Conservation (phyloP, 2,797 vertebrate species). For the Halcyon badia region DNA sequence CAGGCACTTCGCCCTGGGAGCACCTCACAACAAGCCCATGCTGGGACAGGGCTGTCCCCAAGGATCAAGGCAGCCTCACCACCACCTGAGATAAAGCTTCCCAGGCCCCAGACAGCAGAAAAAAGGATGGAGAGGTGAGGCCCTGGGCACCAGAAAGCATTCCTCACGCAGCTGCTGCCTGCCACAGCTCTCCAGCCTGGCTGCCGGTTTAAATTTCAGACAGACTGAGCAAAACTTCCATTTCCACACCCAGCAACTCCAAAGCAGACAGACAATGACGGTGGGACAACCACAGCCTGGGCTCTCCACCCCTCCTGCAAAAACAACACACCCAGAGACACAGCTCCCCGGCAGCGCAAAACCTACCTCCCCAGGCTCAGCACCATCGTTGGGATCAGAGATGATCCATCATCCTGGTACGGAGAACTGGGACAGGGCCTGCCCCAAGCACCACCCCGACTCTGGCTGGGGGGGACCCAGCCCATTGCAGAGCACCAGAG, state of each 20-base stretch:
- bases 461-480: not conserved
- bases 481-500: not conserved
- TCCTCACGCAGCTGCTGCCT: not conserved
- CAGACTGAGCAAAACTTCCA: not conserved
- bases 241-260: constrained; percentile 38
- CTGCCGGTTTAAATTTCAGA: not conserved
- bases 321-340: not conserved
- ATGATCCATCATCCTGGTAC: not conserved
- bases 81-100: not conserved
- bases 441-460: accelerated
- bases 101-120: not conserved
- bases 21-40: not conserved
- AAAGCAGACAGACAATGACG: not conserved
- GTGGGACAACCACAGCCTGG: not conserved
- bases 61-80: not conserved
- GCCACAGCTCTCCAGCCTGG: not conserved
- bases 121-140: not conserved
- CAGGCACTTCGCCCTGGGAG: not conserved
- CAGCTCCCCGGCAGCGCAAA: not conserved
- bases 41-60: not conserved
- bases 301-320: constrained; percentile 32
- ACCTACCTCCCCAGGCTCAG: not conserved
- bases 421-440: not conserved
- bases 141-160: not conserved
- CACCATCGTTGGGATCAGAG: accelerated